Evolutionary conservation across 2,888 invertebrate species (phyloP).

Genomic region (Lysandra coridon): DNA sequence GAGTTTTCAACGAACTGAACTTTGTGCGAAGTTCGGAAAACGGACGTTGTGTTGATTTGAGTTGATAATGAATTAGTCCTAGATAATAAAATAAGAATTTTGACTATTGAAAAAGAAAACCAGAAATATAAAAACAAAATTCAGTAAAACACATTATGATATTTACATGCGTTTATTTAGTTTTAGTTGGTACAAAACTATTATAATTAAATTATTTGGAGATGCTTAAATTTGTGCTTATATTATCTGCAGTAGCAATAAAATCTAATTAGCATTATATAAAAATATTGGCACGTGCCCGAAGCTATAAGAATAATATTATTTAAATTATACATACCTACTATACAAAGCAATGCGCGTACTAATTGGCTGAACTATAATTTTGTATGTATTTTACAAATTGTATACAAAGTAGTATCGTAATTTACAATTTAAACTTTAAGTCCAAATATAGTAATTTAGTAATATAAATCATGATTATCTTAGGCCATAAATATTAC

Average conservation of each 20-base stretch:
- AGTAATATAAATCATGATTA: too few relatives aligned
- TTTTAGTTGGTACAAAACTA: neutral
- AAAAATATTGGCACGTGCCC: conserved; percentile 36
- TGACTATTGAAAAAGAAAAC: neutral
- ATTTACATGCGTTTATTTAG: neutral
- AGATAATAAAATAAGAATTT: neutral
- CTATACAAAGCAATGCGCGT: too few relatives aligned
- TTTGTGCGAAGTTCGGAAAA: neutral
- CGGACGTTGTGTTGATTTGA: neutral
- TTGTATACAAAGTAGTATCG: too few relatives aligned
- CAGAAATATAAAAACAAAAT: neutral
- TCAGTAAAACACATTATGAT: neutral
- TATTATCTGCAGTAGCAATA: neutral
- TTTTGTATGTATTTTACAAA: neutral
- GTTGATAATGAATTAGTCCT: neutral
- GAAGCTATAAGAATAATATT: neutral
- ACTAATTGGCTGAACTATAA: too few relatives aligned
- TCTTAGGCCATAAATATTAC: neutral
- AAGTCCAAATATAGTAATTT: neutral
- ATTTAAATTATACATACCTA: too few relatives aligned
- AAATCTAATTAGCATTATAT: conserved; percentile 2
- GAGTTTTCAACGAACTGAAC: neutral
- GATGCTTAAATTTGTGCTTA: neutral
- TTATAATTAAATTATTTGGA: neutral
- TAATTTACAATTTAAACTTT: too few relatives aligned